Conservation (phyloP, 1,140 invertebrate species). For the Sitophilus oryzae region DNA sequence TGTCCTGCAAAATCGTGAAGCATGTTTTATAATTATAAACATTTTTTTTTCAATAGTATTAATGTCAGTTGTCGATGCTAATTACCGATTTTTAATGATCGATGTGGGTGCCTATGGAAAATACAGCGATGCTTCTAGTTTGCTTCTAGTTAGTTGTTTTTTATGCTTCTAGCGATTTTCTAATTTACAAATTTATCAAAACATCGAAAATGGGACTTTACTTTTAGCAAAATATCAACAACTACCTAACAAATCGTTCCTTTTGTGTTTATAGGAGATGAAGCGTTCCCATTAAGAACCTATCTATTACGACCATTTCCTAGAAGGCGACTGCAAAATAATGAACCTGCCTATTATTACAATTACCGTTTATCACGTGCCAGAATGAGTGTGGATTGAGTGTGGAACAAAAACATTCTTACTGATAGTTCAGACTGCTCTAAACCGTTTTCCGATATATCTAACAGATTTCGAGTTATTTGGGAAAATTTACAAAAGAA, state of each 20-base stretch:
- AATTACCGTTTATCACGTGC: slow-evolving; percentile 46
- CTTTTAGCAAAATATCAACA: slow-evolving; percentile 8
- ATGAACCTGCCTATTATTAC: slow-evolving; percentile 33
- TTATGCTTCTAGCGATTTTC: slow-evolving; percentile 11
- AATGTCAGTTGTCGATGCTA: slow-evolving; percentile 17
- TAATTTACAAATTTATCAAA: not conserved
- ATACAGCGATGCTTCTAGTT: slow-evolving; percentile 25
- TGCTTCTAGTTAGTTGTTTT: no score
- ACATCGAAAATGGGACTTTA: slow-evolving; percentile 10
- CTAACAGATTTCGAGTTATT: no score
- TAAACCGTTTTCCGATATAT: no score
- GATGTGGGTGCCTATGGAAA: slow-evolving; percentile 23
- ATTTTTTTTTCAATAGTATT: slow-evolving; percentile 13
- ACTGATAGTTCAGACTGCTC: no score
- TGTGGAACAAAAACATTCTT: no score
- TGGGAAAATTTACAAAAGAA: no score
- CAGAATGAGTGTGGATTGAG: slow-evolving; percentile 42
- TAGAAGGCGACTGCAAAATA: slow-evolving; percentile 11
- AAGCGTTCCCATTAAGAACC: slow-evolving; percentile 43
- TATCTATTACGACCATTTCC: slow-evolving; percentile 45
- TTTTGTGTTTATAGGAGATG: slow-evolving; percentile 40
- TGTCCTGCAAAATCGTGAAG: slow-evolving; percentile 16
- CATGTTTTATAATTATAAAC: slow-evolving; percentile 20
- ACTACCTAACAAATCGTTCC: slow-evolving; percentile 11
- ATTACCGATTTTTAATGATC: slow-evolving; percentile 22